A percentile compares a stretch with the other conserved stretches of the same genome.
phyloP scores from a whole-genome alignment of 2,797 vertebrate genomes.

The Acrossocheilus fasciatus region DNA sequence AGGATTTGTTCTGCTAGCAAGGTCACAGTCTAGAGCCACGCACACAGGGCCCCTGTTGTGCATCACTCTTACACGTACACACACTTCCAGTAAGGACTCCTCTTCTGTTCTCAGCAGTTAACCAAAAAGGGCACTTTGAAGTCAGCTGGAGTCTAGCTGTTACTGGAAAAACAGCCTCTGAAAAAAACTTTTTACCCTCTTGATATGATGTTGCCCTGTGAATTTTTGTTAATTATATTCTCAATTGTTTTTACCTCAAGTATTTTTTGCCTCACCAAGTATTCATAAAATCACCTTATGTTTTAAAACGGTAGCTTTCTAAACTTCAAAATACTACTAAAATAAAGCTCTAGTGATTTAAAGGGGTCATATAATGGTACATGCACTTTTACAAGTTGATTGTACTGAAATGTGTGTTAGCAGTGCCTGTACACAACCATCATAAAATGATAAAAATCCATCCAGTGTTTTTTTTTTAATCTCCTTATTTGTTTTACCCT shows the following conservation, averaged over 20 bases:
- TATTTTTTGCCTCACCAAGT: neutral
- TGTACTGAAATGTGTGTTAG: no score
- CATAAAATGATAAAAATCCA: no score
- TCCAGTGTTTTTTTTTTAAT: no score
- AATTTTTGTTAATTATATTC: neutral
- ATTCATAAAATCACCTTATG: neutral
- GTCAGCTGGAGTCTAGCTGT: conserved; percentile 49
- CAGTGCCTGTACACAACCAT: no score
- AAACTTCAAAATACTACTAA: neutral
- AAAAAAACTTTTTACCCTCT: neutral
- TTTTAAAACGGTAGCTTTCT: neutral
- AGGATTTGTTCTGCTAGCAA: conserved; percentile 45
- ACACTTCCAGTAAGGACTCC: conserved; percentile 54
- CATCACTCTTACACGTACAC: conserved; percentile 55
- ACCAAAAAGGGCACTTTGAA: conserved; percentile 45
- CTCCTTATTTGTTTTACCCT: no score
- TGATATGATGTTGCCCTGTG: conserved; percentile 4
- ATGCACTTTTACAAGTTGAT: no score
- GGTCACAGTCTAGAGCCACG: conserved; percentile 24
- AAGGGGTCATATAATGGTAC: no score
- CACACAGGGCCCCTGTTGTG: conserved; percentile 50
- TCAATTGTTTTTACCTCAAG: neutral
- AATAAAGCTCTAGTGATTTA: neutral
- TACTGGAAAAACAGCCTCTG: conserved; percentile 42
- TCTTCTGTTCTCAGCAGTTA: conserved; percentile 49